A percentile compares a stretch with the other conserved stretches of the same genome.
phyloP scores from a whole-genome alignment of 1,140 invertebrate genomes.

The Holcopasites calliopsidis region DNA sequence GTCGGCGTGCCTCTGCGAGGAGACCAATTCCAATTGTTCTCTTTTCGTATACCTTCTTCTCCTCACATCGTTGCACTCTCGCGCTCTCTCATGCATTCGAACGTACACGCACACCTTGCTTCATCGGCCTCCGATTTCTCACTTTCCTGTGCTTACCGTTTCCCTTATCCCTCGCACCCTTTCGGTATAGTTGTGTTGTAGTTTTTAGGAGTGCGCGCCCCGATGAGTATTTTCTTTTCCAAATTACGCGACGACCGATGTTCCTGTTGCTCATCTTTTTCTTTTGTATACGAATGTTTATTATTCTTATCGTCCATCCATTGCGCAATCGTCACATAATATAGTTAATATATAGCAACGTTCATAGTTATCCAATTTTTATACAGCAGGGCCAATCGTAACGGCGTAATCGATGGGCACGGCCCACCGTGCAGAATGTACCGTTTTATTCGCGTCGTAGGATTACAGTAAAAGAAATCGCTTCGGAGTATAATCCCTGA shows the following conservation, averaged over 20 bases:
- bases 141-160: constrained; percentile 19
- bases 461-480: background rate
- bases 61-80: constrained; percentile 17
- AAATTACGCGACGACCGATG: constrained; percentile 61
- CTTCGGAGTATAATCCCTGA: constrained; percentile 7
- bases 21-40: constrained; percentile 22
- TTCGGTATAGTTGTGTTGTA: constrained; percentile 66
- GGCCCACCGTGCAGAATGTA: constrained; percentile 45
- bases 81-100: constrained; percentile 47
- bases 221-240: constrained; percentile 69
- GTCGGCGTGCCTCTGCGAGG: constrained; percentile 37
- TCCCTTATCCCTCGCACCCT: constrained; percentile 42
- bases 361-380: constrained; percentile 78
- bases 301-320: constrained; percentile 38
- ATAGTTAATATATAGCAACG: constrained; percentile 75
- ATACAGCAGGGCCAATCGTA: constrained; percentile 71
- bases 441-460: background rate
- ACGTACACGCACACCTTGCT: constrained; percentile 29
- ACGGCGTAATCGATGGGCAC: constrained; percentile 67
- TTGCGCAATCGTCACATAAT: constrained; percentile 59
- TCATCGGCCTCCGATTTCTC: constrained; percentile 22
- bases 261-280: constrained; percentile 21
- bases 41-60: constrained; percentile 26
- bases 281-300: constrained; percentile 34
- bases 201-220: constrained; percentile 67